Conservation (phyloP, 2,888 invertebrate genomes). For the Pharmacophagus antenor region DNA sequence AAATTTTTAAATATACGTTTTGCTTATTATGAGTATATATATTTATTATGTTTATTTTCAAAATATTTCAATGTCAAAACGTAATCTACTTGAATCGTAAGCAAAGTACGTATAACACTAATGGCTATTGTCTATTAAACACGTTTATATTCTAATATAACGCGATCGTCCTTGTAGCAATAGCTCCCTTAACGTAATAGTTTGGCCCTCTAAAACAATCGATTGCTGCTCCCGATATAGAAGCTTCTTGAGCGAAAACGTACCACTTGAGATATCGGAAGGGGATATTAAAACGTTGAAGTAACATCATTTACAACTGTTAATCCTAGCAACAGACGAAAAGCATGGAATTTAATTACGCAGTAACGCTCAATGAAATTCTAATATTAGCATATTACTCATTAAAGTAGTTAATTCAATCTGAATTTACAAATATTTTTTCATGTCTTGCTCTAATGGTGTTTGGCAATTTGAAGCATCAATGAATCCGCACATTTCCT, state of each 20-base stretch:
- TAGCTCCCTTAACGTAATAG: conserved; percentile 11
- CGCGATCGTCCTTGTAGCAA: conserved; percentile 15
- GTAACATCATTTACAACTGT: conserved; percentile 22
- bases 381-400: too few relatives aligned
- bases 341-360: not conserved
- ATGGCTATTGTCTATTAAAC: conserved; percentile 7
- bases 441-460: too few relatives aligned
- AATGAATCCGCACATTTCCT: too few relatives aligned
- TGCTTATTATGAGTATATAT: too few relatives aligned
- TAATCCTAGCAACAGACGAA: conserved; percentile 18
- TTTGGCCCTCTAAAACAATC: conserved; percentile 24
- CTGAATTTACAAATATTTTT: too few relatives aligned
- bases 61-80: too few relatives aligned
- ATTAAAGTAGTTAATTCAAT: too few relatives aligned
- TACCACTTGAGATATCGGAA: conserved; percentile 28
- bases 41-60: too few relatives aligned
- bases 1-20: too few relatives aligned
- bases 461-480: too few relatives aligned
- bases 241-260: conserved; percentile 14
- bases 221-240: conserved; percentile 30
- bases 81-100: not conserved
- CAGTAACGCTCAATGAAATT: too few relatives aligned
- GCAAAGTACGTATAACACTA: conserved; percentile 7
- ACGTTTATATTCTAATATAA: conserved; percentile 6
- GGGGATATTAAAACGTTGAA: conserved; percentile 19